phyloP scores from a whole-genome alignment of 1,140 invertebrate species.

The Zaprionus inermis region DNA sequence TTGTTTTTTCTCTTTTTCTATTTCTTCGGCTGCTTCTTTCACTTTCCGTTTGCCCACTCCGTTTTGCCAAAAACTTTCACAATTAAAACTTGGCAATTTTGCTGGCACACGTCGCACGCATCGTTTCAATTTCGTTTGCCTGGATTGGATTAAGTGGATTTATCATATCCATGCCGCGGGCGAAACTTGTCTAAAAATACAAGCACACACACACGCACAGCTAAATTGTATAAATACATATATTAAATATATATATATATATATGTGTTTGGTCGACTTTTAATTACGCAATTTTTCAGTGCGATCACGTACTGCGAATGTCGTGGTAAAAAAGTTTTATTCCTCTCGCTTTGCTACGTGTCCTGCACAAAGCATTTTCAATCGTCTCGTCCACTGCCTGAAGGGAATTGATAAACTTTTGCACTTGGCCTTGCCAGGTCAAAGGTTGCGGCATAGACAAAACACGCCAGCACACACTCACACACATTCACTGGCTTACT shows the following conservation, averaged over 20 bases:
- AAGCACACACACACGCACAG: conserved; percentile 9
- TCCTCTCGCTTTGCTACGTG: conserved; percentile 61
- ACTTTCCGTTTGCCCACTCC: not conserved
- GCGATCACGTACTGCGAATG: conserved; percentile 61
- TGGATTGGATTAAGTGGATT: conserved; percentile 80
- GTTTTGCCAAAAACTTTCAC: conserved; percentile 69
- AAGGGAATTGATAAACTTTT: conserved; percentile 61
- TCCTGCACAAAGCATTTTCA: conserved; percentile 75
- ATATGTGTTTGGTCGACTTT: conserved; percentile 53
- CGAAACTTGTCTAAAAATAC: conserved; percentile 59
- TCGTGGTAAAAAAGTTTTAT: conserved; percentile 65
- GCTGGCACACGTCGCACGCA: conserved; percentile 54
- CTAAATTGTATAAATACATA: conserved; percentile 23
- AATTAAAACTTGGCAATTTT: conserved; percentile 79
- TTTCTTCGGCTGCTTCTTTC: not conserved
- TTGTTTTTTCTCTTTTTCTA: too few relatives aligned
- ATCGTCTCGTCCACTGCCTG: conserved; percentile 37
- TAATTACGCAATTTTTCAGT: conserved; percentile 72
- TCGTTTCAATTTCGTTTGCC: conserved; percentile 68
- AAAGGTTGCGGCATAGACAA: conserved; percentile 31
- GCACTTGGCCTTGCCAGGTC: conserved; percentile 54
- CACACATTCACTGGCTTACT: not conserved
- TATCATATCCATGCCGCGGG: conserved; percentile 62
- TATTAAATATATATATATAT: conserved; percentile 25
- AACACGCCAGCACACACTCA: not conserved